Evolutionary conservation across 2,113 vertebrate genomes (phyloP), one percentile per base, ranked within the genome.

Genomic region (Archocentrus centrarchus): DNA sequence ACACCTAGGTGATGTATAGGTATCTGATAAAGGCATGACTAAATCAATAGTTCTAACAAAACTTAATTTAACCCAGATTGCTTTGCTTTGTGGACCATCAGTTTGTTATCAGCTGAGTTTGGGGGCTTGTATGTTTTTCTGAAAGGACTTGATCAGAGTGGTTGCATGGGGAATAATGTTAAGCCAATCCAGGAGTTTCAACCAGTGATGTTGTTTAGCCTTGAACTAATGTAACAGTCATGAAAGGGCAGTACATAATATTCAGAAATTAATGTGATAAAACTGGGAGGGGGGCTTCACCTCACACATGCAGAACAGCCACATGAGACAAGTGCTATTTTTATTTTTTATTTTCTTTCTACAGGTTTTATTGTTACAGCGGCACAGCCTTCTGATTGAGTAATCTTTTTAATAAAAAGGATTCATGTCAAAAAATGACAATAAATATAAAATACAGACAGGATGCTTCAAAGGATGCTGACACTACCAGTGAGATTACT

Each of bases 31-130:
- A 86, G 77, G 82, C 81, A 88, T 73, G 47, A 85, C 59, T 79
- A 89, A 94, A 94, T 94, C 90, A 80, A 86, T 82, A 81, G 82
- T 44, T 75, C 81, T 75, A 88, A 78, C 9, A 55, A 73, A 81
- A 82, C 84, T 87, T 93, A 53, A 92, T 93, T 94, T 84, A 91
- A 84, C 66, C 8, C 55, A 76, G 81, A 77, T 61, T 80, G 83
- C 68, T 61, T 77, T 55, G 61, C 44, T 83, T 81, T 79, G 27
- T 0, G 1, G 47, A 60, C 58, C 18, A 35, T 64, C 58, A 8
- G 84, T 64, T 78, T 50, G 58, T 86, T 86, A 82, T 87, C 59
- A 59, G 37, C 77, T 11, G 85, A 41, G 80, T 35, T 22, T 6
- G 17, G 53, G 58, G 14, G 17, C 24, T 64, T 58, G 22, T 59